Evolutionary conservation across 2,113 vertebrate genomes (phyloP).

Genomic region (Athene cunicularia): DNA sequence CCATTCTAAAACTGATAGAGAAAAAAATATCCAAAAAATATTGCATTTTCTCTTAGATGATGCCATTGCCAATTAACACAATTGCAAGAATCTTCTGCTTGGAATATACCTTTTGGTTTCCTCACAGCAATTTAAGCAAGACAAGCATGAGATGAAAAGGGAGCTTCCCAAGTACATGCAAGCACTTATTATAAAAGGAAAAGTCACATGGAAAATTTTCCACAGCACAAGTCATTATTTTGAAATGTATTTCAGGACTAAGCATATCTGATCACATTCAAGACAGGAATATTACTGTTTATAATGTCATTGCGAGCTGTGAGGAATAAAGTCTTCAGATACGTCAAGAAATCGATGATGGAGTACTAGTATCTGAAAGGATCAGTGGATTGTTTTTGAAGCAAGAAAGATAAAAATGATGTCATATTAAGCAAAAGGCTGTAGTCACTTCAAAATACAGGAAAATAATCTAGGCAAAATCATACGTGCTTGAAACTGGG

Average conservation of each 20-base stretch:
- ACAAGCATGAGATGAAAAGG: not conserved
- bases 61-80: not conserved
- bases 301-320: not conserved
- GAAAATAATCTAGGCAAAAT: not conserved
- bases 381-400: not conserved
- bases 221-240: not conserved
- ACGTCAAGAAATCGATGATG: not conserved
- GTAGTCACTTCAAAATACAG: not conserved
- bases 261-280: not conserved
- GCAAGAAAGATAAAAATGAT: not conserved
- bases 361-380: not conserved
- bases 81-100: not conserved
- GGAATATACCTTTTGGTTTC: not conserved
- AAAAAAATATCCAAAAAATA: not conserved
- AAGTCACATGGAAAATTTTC: not conserved
- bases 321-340: not conserved
- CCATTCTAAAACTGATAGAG: not conserved
- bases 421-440: not conserved
- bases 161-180: not conserved
- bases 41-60: not conserved
- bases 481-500: not conserved
- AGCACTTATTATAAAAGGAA: not conserved
- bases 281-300: not conserved
- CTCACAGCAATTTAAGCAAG: not conserved
- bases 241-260: conserved; percentile 1